phyloP scores from a whole-genome alignment of 2,888 invertebrate species.

The Hedychridium roseum region DNA sequence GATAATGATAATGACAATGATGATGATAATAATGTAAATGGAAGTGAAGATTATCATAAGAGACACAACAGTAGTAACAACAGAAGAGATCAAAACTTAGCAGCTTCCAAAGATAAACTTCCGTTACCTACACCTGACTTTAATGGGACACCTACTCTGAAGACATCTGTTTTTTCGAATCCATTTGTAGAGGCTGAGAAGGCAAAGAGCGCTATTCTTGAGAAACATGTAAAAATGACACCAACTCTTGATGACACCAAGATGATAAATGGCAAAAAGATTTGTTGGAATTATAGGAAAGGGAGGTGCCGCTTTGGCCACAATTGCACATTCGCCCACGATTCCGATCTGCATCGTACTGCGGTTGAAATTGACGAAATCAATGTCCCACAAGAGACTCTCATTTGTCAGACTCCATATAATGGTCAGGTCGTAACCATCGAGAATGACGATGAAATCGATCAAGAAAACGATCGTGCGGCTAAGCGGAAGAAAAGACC shows the following conservation, averaged over 20 bases:
- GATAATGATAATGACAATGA: slow-evolving; percentile 12
- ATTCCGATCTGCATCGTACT: slow-evolving; percentile 80
- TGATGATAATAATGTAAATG: slow-evolving; percentile 7
- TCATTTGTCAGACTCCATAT: slow-evolving; percentile 59
- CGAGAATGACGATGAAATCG: slow-evolving; percentile 63
- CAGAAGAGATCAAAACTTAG: slow-evolving; percentile 22
- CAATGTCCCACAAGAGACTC: slow-evolving; percentile 63
- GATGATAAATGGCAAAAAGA: slow-evolving; percentile 85
- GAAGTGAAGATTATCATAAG: slow-evolving; percentile 19
- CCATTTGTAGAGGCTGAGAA: slow-evolving; percentile 86
- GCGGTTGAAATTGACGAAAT: slow-evolving; percentile 69
- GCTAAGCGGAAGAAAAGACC: slow-evolving; percentile 74
- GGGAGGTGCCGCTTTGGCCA: slow-evolving; percentile 91
- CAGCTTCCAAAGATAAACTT: slow-evolving; percentile 57
- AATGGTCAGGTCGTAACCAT: slow-evolving; percentile 39
- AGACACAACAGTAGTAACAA: slow-evolving; percentile 1
- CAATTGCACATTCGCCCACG: slow-evolving; percentile 91
- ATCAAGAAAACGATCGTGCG: slow-evolving; percentile 65
- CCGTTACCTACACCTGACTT: slow-evolving; percentile 73
- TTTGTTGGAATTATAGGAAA: slow-evolving; percentile 93
- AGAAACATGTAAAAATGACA: slow-evolving; percentile 94
- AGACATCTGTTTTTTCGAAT: slow-evolving; percentile 85
- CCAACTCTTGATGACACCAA: slow-evolving; percentile 72
- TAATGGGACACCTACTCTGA: slow-evolving; percentile 65
- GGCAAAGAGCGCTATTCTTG: slow-evolving; percentile 84